Evolutionary conservation across 2,797 vertebrate genomes (phyloP), one percentile per base, ranked within the genome.

Genomic region (Sus cebifrons): DNA sequence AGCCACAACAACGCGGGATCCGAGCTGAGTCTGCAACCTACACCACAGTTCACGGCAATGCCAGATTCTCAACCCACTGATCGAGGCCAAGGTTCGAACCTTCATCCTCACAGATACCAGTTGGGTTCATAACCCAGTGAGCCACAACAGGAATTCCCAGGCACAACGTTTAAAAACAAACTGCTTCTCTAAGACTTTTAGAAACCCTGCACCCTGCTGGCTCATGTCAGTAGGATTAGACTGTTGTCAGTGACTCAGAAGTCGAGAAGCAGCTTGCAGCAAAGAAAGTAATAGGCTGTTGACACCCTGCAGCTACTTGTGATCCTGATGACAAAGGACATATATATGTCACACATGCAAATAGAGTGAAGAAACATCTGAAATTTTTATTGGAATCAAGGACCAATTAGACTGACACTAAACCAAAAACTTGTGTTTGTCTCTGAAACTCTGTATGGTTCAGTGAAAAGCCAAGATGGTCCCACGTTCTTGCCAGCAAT

Each of bases 181-280:
- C 0, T 0, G 2, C 71, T 58, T 23, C 49, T 92, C 64, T 86
- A 65, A 56, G 73, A 52, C 62, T 64, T n/a, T 91, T 93, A 52
- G 86, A 83, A 97, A 58, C 36, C 56, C 40, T 27, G 60, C 6
- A 29, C 73, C 67, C 56, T 32, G 32, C 62, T 74, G 86, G 56
- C 14, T 94, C 1, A 0, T 3, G 20, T 40, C 20, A 32, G 81
- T 85, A 64, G 36, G 13, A 64, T 93, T 85, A 89, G 71, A 62
- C 3, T 79, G 13, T 65, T 82, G 15, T 71, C 87, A 36, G 52
- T 75, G 94, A 96, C 65, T 92, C 78, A 92, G 91, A 93, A 77
- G 73, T 97, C 92, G 97, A 94, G 93, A 95, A 8, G 67, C 11
- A 85, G 56, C 84, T 65, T 68, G 62, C 8, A 79, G 84, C 62